These are phyloP conservation scores for Aplodontia rufa DNA, from an alignment of 2,113 vertebrate genomes.

Conservation along the genomic window DNA sequence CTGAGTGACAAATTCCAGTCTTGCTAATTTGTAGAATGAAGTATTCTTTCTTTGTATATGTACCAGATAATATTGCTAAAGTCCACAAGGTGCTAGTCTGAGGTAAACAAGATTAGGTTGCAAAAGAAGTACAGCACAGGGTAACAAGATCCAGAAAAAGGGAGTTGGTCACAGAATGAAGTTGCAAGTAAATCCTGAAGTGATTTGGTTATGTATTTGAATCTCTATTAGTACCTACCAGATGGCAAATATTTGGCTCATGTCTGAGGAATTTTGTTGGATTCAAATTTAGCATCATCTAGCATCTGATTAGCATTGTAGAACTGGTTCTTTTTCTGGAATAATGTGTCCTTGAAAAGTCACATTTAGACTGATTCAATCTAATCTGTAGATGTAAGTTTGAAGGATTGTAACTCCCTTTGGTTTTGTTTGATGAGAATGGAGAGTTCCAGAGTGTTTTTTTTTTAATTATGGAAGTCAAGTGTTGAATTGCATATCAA, in stretches of 20 bases:
- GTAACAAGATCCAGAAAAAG: background rate
- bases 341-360: background rate
- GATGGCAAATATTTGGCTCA: background rate
- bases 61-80: background rate
- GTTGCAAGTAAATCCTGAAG: background rate
- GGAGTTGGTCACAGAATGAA: background rate
- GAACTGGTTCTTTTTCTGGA: background rate
- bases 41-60: background rate
- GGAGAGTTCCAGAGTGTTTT: background rate
- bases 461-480: background rate
- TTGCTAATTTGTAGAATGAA: background rate
- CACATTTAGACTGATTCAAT: background rate
- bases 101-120: background rate
- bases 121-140: too few species aligned
- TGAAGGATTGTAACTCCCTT: background rate
- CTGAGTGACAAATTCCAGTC: background rate
- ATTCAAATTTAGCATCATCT: background rate
- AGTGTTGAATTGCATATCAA: background rate
- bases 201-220: background rate
- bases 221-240: background rate
- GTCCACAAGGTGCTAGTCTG: too few species aligned
- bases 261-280: background rate
- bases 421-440: background rate
- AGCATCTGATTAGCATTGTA: background rate
- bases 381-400: background rate